Evolutionary conservation across 2,113 vertebrate genomes (phyloP).

Genomic region (Riparia riparia): DNA sequence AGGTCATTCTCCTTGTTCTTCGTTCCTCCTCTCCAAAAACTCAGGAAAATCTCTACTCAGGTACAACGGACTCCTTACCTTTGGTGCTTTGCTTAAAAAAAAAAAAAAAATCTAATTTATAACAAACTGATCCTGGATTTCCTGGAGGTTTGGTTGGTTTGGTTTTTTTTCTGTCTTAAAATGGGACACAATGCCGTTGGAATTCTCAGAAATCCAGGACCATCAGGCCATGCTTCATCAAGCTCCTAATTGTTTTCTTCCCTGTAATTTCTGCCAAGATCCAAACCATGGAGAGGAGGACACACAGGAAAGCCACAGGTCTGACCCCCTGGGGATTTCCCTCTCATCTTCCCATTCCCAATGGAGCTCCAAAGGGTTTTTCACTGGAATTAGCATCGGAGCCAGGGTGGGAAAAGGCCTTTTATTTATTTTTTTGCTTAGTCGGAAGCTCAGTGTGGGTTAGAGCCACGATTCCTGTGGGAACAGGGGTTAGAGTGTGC

Average conservation of each 20-base stretch:
- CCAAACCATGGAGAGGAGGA: neutral
- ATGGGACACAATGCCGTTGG: neutral
- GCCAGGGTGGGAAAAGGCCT: neutral
- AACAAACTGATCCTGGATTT: neutral
- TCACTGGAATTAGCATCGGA: neutral
- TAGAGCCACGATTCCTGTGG: accelerated
- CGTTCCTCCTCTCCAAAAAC: neutral
- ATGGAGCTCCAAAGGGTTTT: accelerated
- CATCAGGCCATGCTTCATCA: accelerated
- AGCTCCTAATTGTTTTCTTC: neutral
- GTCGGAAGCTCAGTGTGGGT: neutral
- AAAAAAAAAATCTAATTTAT: neutral
- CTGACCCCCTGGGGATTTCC: neutral
- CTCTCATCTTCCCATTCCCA: neutral
- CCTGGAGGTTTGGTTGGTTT: neutral
- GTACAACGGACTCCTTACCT: neutral
- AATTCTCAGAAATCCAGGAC: neutral
- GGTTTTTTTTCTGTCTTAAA: neutral
- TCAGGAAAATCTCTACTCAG: neutral
- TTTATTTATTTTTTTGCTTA: neutral
- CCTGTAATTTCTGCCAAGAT: neutral
- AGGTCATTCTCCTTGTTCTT: neutral
- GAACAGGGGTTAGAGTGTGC: neutral
- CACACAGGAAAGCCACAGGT: neutral
- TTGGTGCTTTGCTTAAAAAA: neutral